Base-by-base conservation (phyloP, 2,797 vertebrate species). In the Trichosurus vulpecula region DNA sequence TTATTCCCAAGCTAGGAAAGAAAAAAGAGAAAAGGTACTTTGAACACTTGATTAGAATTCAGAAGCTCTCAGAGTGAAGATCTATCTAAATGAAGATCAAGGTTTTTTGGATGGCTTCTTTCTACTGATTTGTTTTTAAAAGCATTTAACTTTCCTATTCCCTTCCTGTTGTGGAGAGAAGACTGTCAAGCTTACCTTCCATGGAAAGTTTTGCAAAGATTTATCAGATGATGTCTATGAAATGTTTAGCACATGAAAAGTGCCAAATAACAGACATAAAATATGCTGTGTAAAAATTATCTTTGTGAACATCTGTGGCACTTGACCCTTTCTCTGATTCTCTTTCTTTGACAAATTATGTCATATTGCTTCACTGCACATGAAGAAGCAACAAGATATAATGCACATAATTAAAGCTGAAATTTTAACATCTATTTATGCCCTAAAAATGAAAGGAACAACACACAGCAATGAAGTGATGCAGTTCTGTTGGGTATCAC, bases 261-360 rank as follows among this genome's bases (percentile, higher is more conserved):
- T 94, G 90, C 95, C 93, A 96, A 91, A 74, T 95, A 94, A 74
- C 92, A 96, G 89, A 56, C 94, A 22, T 47, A 91, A 0, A 6
- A 91, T 90, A 29, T 92, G n/a, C 94, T 91, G 90, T 58, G 74
- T n/a, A 91, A 90, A 93, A 95, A 57, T 92, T 97, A 16, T 95
- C 90, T 96, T 94, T 51, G 13, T 87, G 56, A 97, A 97, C 96
- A 96, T 96, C 95, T 98, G 96, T 96, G 94, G 52, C 91, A 31
- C 52, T 95, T 96, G 97, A 97, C 94, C 95, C 93, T 96, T 96
- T 55, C 41, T 93, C 55, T 90, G 90, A 95, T 95, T 93, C 51
- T 96, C 31, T 52, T 93, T 96, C 97, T 91, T 93, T 93, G 91
- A 94, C 74, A 96, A 96, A 97, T 97, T 96, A 95, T 97, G 93